Conservation (phyloP, 2,888 invertebrate species). For the Watsonalla cultraria region DNA sequence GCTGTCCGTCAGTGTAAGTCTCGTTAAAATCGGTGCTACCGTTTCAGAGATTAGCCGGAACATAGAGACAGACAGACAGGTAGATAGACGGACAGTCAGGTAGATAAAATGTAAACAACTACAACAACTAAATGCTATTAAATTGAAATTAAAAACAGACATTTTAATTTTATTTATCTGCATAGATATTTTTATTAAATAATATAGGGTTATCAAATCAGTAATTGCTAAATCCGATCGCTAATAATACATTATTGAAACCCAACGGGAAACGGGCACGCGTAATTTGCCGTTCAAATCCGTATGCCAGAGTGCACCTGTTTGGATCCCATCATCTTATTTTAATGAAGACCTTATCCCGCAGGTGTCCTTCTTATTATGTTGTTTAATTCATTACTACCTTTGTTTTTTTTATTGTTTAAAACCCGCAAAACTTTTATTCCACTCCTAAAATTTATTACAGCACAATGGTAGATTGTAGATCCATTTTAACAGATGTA, state of each 20-base stretch:
- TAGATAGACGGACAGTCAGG: no score
- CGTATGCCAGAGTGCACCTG: constrained; percentile 57
- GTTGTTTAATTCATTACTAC: constrained; percentile 73
- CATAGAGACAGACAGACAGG: no score
- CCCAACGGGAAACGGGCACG: constrained; percentile 25
- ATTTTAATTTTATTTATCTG: no score
- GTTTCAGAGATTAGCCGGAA: no score
- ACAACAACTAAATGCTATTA: no score
- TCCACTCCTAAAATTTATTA: constrained; percentile 62
- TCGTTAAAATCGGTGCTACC: no score
- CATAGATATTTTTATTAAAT: no score
- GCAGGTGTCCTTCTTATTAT: constrained; percentile 73
- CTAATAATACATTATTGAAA: constrained; percentile 13
- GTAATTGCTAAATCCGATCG: background rate
- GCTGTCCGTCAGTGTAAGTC: no score
- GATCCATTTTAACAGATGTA: constrained; percentile 73
- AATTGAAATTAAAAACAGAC: no score
- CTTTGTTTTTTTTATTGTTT: constrained; percentile 62
- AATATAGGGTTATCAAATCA: no score
- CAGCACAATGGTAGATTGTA: constrained; percentile 63
- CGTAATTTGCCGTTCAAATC: constrained; percentile 30
- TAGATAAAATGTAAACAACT: no score
- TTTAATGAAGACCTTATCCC: constrained; percentile 72
- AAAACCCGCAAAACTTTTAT: constrained; percentile 63
- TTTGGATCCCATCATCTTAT: constrained; percentile 43